A percentile compares a stretch with the other conserved stretches of the same genome.
Evolutionary conservation across 2,113 vertebrate genomes (phyloP).

Genomic region (Benitochromis conjunctus): DNA sequence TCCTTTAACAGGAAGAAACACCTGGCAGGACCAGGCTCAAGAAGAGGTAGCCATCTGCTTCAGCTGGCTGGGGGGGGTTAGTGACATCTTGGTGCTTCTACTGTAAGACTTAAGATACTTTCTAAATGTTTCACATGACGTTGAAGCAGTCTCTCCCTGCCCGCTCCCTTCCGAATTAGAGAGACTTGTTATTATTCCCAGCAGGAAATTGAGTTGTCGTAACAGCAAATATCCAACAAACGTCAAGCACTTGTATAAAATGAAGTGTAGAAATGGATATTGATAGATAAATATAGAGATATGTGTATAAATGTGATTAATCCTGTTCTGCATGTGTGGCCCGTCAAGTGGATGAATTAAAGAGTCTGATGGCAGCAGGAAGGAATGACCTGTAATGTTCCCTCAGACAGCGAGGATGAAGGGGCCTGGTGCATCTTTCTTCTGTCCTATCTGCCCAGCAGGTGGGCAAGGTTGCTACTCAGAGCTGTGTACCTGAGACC

Average conservation of each 20-base stretch:
- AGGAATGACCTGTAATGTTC: background rate
- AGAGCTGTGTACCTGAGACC: background rate
- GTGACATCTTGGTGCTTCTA: too few relatives aligned
- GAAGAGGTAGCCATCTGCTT: background rate
- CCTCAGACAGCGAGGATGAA: background rate
- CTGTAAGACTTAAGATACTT: too few relatives aligned
- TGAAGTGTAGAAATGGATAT: background rate
- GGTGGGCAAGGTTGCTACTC: background rate
- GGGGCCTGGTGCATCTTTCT: background rate
- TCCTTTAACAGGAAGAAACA: background rate
- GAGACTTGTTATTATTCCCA: too few relatives aligned
- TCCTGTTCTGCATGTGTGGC: accelerated
- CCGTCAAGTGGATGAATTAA: background rate
- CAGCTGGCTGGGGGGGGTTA: background rate
- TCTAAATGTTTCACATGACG: too few relatives aligned
- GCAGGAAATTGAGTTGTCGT: background rate
- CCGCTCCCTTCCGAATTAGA: too few relatives aligned
- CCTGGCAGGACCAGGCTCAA: background rate
- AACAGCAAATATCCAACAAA: background rate
- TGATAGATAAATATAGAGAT: too few relatives aligned
- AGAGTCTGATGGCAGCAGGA: background rate
- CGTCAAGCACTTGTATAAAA: background rate
- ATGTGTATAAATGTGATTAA: accelerated
- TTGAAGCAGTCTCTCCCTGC: too few relatives aligned
- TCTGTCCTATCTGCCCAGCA: background rate